Evolutionary conservation across 1,140 invertebrate genomes (phyloP).

Genomic region (Aphaenogaster ashmeadi): DNA sequence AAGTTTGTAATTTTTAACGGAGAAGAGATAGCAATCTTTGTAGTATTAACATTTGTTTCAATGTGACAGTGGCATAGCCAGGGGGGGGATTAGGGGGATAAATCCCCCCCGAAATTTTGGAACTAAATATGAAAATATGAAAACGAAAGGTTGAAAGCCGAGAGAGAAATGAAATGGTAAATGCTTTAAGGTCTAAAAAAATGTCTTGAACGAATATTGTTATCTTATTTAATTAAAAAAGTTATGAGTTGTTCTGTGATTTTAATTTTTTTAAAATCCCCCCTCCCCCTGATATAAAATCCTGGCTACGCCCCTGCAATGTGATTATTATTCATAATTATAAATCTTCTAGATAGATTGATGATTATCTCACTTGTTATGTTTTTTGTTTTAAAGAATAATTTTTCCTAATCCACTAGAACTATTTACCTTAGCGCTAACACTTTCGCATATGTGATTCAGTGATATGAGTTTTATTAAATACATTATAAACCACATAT

Average conservation of each 20-base stretch:
- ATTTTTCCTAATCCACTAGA: not conserved
- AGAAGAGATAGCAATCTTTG: no score
- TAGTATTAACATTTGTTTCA: no score
- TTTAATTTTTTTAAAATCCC: not conserved
- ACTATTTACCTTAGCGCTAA: constrained; percentile 37
- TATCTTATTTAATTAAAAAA: no score
- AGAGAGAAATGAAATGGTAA: no score
- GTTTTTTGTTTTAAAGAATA: not conserved
- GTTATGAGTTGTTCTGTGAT: not conserved
- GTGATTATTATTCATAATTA: not conserved
- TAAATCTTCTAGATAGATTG: not conserved
- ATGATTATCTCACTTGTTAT: not conserved
- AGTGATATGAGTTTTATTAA: constrained; percentile 1
- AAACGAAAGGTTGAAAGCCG: no score
- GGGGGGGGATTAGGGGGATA: no score
- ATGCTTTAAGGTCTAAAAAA: no score
- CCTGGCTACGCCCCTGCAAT: not conserved
- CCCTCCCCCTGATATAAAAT: no score
- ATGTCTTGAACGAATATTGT: no score
- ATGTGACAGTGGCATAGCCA: not conserved
- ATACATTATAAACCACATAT: not conserved
- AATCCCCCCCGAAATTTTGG: no score
- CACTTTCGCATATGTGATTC: constrained; percentile 27
- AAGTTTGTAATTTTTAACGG: not conserved
- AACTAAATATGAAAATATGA: no score